Evolutionary conservation across 2,797 vertebrate genomes (phyloP).

Genomic region (Danionella dracula): DNA sequence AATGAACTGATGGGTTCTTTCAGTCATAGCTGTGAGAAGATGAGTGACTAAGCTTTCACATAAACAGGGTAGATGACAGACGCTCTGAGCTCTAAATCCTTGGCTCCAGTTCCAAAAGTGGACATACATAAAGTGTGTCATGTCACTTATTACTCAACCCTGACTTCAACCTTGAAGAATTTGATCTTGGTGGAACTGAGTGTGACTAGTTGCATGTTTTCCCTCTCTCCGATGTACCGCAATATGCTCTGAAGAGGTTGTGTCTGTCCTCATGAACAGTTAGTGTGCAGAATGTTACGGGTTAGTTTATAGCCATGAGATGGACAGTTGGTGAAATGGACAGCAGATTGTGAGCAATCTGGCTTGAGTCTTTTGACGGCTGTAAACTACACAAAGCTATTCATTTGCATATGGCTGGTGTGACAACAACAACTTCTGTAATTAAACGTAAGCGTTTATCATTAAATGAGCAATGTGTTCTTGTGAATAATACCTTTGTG

Average conservation of each 20-base stretch:
- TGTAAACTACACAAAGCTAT: conserved; percentile 8
- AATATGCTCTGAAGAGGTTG: conserved; percentile 14
- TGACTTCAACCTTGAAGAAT: conserved; percentile 64
- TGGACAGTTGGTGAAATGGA: conserved; percentile 30
- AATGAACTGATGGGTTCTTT: conserved; percentile 7
- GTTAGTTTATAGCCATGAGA: conserved; percentile 4
- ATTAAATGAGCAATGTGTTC: conserved; percentile 9
- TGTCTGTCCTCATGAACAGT: conserved; percentile 3
- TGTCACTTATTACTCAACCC: conserved; percentile 66
- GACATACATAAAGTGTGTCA: conserved; percentile 56
- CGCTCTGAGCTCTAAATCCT: conserved; percentile 22
- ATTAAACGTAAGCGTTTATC: conserved; percentile 3
- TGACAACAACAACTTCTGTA: conserved; percentile 16
- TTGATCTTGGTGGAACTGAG: conserved; percentile 54
- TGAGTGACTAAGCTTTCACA: conserved; percentile 15
- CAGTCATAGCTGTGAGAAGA: conserved; percentile 5
- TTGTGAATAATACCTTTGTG: conserved; percentile 7
- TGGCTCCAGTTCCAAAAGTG: conserved; percentile 5
- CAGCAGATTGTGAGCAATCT: conserved; percentile 30
- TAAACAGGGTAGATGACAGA: conserved; percentile 12
- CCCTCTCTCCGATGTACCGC: background rate
- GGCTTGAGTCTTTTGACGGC: conserved; percentile 9
- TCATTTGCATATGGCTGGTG: conserved; percentile 31
- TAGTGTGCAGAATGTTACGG: conserved; percentile 37
- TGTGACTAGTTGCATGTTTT: conserved; percentile 42